Evolutionary conservation across 2,888 invertebrate genomes (phyloP), one percentile per base, ranked within the genome.

Genomic region (Chloroclysta siterata): DNA sequence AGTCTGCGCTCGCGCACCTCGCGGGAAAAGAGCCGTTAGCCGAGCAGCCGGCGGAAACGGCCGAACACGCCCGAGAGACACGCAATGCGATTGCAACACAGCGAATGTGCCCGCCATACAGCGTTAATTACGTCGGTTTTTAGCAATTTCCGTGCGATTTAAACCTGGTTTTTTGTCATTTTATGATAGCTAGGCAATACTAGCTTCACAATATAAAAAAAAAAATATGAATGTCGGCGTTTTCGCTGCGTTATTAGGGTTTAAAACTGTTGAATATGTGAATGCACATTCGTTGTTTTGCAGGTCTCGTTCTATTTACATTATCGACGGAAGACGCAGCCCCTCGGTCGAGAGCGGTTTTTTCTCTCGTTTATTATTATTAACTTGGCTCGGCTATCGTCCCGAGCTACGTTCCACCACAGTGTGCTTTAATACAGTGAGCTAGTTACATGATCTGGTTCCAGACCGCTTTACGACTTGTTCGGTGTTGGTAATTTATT

Each of bases 281-380:
- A 44, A 44, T 54, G 63, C 71, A 84, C 86, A 84, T 87, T 46
- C 72, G 75, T 28, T 51, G 70, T 84, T 74, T 84, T 87, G 83
- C 55, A 14, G 53, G 79, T 67, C 73, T 65, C 65, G 70, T 71
- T 83, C 83, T 88, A 88, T 88, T 88, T 88, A 84, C 87, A 87
- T 79, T 82, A 82, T 78, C 71, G 76, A 82, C 82, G 84, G 87
- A 85, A 85, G 82, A 71, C 84, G 84, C 88, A 87, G 90, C 91
- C 91, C 90, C 90, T 91, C 90, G 80, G 79, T 73, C 71, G 82
- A 74, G 79, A 81, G 74, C 74, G 77, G 87, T 90, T 90, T 92
- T 91, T 89, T 89, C 88, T 87, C 83, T 85, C 82, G 67, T 86
- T 87, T 89, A 90, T 90, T 92, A 90, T 90, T 90, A 91, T 89